These are phyloP conservation scores for Tiliqua scincoides DNA, from an alignment of 2,113 vertebrate species.

Conservation along the genomic window DNA sequence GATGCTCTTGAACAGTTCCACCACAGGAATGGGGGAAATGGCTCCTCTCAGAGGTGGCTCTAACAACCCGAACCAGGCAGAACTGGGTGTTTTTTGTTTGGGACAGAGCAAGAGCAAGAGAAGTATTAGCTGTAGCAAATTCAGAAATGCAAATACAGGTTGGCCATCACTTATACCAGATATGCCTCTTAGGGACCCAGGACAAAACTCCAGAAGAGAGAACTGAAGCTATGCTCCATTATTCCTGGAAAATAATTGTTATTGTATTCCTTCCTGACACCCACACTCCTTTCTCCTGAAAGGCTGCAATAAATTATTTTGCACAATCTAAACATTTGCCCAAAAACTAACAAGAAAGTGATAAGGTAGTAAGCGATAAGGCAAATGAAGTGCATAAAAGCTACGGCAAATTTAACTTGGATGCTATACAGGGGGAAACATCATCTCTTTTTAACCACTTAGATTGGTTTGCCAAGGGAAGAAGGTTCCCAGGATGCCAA, in stretches of 20 bases:
- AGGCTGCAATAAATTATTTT: conserved; percentile 4
- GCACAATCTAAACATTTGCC: conserved; percentile 10
- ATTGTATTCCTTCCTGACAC: neutral
- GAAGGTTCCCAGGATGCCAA: conserved; percentile 16
- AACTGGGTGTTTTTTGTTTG: neutral
- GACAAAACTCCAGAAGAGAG: neutral
- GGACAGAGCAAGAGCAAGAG: neutral
- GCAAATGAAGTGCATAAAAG: neutral
- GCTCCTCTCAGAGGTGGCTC: neutral
- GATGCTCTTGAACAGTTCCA: too few relatives aligned
- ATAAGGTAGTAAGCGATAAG: conserved; percentile 9
- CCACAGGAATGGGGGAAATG: too few relatives aligned
- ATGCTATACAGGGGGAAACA: conserved; percentile 5
- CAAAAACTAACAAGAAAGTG: neutral
- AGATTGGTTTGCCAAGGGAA: conserved; percentile 40
- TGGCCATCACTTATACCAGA: neutral
- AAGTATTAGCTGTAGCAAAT: too few relatives aligned
- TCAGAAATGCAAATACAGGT: neutral
- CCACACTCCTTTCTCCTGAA: neutral
- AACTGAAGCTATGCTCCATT: neutral
- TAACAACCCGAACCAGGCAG: neutral
- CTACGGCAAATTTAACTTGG: conserved; percentile 26
- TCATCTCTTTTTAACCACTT: neutral
- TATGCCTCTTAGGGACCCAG: neutral
- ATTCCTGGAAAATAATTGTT: neutral